Base-by-base conservation (phyloP, 2,113 vertebrate species). In the Pampusana beccarii region DNA sequence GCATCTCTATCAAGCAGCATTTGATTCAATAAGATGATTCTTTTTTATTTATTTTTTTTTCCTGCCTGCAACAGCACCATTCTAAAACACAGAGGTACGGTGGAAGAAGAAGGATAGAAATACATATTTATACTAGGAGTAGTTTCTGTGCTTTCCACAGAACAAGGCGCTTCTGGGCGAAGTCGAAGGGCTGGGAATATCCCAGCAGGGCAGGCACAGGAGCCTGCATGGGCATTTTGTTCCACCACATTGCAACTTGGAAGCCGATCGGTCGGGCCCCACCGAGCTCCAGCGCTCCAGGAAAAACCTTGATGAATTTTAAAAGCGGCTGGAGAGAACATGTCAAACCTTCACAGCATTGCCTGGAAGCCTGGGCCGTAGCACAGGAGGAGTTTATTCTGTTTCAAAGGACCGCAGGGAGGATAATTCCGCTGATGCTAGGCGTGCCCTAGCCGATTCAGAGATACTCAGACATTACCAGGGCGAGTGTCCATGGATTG, bases 201-300 rank as follows among this genome's bases (percentile, higher is more conserved):
- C 34, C 60, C 67, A 1, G 1, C 0, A 1, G 4, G 10, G 19
- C 1, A 4, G 73, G 80, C 62, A 29, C 2, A 7, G 67, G 23
- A 79, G 13, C 1, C 0, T 2, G 16, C 31, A 50, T 0, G 0
- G 62, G 54, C 0, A 0, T 61, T 73, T 36, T 33, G 57, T 24
- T 60, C 3, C 5, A 4, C n/a, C 1, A 0, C 0, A 0, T 12
- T 40, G 57, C 44, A 56, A 16, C 12, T 61, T 73, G 14, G 19
- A 0, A 0, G 50, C 51, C 0, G 0, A 26, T 2, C 1, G 3
- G 24, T 50, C 23, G 0, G 0, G 53, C n/a, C 26, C 36, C 0
- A 0, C n/a, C 0, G 1, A 92, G 77, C 34, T 74, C 60, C 72
- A 66, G 34, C 0, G 0, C 56, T 10, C n/a, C 2, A 4, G 54